Percentiles rank a stretch among this genome's conserved stretches.
phyloP scores from a whole-genome alignment of 2,888 invertebrate species.

The Parnassius smintheus region DNA sequence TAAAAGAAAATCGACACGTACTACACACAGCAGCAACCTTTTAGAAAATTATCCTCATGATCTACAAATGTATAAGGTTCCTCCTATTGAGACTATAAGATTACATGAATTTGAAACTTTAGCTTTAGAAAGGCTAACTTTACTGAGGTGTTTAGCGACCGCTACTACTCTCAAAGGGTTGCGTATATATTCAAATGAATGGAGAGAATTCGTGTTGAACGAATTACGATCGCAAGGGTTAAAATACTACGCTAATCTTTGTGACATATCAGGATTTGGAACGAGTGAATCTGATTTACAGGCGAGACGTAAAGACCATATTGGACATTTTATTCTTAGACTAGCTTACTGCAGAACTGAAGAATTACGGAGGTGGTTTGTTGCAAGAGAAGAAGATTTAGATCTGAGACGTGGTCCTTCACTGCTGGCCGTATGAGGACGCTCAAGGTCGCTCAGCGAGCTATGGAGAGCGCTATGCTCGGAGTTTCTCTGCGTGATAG shows the following conservation, averaged over 20 bases:
- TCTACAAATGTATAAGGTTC: conserved; percentile 88
- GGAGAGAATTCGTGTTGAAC: conserved; percentile 82
- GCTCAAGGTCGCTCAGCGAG: too few species aligned
- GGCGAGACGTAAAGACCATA: conserved; percentile 88
- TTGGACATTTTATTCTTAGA: conserved; percentile 96
- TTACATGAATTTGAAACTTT: conserved; percentile 93
- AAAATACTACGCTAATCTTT: conserved; percentile 83
- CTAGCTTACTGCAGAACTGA: conserved; percentile 94
- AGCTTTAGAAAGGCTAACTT: conserved; percentile 90
- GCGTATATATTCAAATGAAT: conserved; percentile 84
- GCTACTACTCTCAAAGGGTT: conserved; percentile 84
- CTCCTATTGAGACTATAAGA: conserved; percentile 87
- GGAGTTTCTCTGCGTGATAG: too few species aligned
- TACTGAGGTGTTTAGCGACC: conserved; percentile 88
- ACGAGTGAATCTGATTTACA: conserved; percentile 83
- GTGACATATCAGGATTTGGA: conserved; percentile 78
- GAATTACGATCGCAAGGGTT: conserved; percentile 86
- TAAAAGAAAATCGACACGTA: conserved; percentile 64
- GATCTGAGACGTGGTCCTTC: too few species aligned
- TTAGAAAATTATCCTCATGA: conserved; percentile 85
- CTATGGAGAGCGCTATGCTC: too few species aligned
- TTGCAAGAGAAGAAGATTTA: conserved; percentile 92
- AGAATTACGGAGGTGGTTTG: conserved; percentile 93
- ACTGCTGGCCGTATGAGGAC: too few species aligned
- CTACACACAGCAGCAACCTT: conserved; percentile 61